phyloP scores from a whole-genome alignment of 2,888 invertebrate genomes.

The Exocentrus adspersus region DNA sequence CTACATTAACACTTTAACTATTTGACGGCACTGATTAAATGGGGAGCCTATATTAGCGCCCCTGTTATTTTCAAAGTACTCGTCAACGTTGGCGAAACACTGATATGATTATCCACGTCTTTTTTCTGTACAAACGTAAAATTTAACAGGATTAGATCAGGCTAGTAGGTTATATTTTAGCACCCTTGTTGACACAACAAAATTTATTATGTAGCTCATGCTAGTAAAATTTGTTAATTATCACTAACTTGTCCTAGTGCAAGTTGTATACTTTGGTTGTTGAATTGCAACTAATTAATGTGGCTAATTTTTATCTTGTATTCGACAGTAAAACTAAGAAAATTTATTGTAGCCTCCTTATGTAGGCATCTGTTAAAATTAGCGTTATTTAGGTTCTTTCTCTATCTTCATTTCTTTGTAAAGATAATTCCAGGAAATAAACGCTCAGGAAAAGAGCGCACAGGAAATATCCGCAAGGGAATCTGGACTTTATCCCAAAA shows the following conservation, averaged over 20 bases:
- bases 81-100: slow-evolving; percentile 31
- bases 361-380: too few relatives aligned
- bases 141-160: slow-evolving; percentile 19
- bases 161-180: slow-evolving; percentile 23
- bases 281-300: slow-evolving; percentile 3
- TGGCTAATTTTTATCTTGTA: too few relatives aligned
- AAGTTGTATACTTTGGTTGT: not conserved
- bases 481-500: too few relatives aligned
- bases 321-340: too few relatives aligned
- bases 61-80: slow-evolving; percentile 9
- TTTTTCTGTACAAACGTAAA: slow-evolving; percentile 28
- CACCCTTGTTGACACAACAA: slow-evolving; percentile 27
- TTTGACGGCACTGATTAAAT: slow-evolving; percentile 19
- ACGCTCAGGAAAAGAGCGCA: too few relatives aligned
- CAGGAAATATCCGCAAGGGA: too few relatives aligned
- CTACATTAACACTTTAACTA: slow-evolving; percentile 18
- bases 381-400: too few relatives aligned
- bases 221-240: slow-evolving; percentile 1
- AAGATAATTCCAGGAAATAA: too few relatives aligned
- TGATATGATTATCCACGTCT: slow-evolving; percentile 39
- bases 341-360: too few relatives aligned
- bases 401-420: too few relatives aligned
- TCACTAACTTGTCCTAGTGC: slow-evolving; percentile 10
- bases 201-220: slow-evolving; percentile 6
- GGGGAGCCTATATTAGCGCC: not conserved